These are phyloP conservation scores for Chrysotoxum bicinctum DNA, from an alignment of 2,888 invertebrate species.

Conservation along the genomic window DNA sequence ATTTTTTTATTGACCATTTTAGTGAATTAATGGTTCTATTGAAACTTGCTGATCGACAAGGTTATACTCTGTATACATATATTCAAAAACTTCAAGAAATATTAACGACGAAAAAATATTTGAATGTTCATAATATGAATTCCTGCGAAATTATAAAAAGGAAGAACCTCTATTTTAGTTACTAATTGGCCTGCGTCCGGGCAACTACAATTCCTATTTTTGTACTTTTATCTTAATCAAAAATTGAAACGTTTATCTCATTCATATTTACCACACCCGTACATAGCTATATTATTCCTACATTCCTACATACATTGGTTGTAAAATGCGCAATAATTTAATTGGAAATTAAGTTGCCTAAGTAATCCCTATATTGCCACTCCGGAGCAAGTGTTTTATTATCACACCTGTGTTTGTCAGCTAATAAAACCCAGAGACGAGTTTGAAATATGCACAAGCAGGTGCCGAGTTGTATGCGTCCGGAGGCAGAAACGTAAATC, in stretches of 20 bases:
- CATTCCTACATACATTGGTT: neutral
- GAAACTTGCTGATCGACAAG: no score
- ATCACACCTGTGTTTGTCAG: neutral
- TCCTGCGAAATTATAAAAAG: no score
- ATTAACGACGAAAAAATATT: no score
- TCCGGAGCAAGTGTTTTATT: neutral
- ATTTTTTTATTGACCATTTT: no score
- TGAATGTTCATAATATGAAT: no score
- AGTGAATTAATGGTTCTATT: no score
- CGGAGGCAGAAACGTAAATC: neutral
- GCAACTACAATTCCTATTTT: neutral
- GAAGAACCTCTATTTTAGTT: no score
- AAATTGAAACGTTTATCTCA: neutral
- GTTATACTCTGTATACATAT: no score
- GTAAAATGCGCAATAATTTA: constrained; percentile 1
- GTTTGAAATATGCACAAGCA: constrained; percentile 59
- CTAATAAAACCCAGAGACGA: constrained; percentile 11
- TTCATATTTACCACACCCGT: neutral
- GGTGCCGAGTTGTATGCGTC: constrained; percentile 26
- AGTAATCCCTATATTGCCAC: constrained; percentile 2
- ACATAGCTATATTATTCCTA: neutral
- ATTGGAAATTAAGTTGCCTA: neutral
- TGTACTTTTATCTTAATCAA: neutral
- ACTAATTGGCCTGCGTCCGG: neutral
- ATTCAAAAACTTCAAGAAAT: no score